Evolutionary conservation across 2,797 vertebrate species (phyloP), one percentile per base, ranked within the genome.

Genomic region (Orientallactaga sibirica): DNA sequence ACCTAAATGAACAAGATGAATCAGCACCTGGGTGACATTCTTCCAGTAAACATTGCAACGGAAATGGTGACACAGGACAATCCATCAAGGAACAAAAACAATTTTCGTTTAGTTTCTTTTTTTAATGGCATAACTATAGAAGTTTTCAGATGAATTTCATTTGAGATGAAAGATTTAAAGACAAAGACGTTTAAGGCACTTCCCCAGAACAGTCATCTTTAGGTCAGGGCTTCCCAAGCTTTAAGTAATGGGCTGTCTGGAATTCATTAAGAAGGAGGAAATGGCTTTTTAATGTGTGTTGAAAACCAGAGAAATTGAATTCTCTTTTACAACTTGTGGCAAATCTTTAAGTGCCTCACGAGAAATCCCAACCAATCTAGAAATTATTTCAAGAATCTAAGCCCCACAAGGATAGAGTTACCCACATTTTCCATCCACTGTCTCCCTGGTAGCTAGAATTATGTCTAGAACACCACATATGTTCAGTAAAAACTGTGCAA

Each of bases 1-100:
- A 66, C 25, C 27, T 61, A 86, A 90, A 77, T 86, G 76, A 96
- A 52, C 81, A 94, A 86, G 73, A 96, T 91, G 20, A 88, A 94
- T 93, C 75, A 64, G 92, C 41, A 81, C 29, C 73, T 14, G 0
- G 22, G 70, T 90, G 55, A 61, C 66, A 25, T 87, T 92, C 91
- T 48, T 64, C 58, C 85, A 76, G 80, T 73, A 76, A 92, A 55
- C 29, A 82, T 73, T 86, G 74, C 43, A 55, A 0, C 37, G 71
- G 70, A 93, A 88, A 88, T 29, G 2, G 19, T 62, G 10, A 96
- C 71, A 61, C 2, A 27, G 80, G 79, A 85, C 67, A 90, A 78
- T 18, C 41, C 20, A 89, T 58, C 81, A 86, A 92, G 0, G 8
- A 83, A 41, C 41, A 29, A 73, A 55, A 43, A 16, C 1, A 75